Conservation (phyloP, 2,797 vertebrate genomes). For the Tarsius wallacei region DNA sequence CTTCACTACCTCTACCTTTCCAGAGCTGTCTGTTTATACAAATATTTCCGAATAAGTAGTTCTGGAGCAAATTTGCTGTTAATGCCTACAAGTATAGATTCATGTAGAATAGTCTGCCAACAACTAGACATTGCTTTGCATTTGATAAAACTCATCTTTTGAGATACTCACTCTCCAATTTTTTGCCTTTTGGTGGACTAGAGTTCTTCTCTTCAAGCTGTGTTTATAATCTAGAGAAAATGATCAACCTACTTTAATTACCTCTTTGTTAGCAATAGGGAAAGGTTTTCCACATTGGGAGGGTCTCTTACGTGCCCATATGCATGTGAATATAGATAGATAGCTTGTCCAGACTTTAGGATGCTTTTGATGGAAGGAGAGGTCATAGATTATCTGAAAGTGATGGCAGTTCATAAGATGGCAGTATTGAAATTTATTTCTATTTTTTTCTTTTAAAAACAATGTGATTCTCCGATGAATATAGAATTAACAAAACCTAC, state of each 20-base stretch:
- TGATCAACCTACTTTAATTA: background rate
- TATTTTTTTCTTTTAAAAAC: background rate
- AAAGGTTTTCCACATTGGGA: background rate
- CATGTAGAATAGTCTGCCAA: background rate
- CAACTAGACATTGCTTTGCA: background rate
- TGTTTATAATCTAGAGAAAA: background rate
- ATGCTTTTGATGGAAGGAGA: background rate
- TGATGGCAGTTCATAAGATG: background rate
- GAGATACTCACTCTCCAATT: background rate
- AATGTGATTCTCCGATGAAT: background rate
- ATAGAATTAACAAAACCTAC: background rate
- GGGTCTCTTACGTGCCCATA: background rate
- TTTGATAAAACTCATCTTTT: background rate
- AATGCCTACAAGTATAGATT: background rate
- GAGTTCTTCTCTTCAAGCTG: background rate
- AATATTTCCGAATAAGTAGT: conserved; percentile 11
- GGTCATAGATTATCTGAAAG: background rate
- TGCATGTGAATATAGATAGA: background rate
- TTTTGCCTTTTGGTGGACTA: background rate
- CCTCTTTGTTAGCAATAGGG: background rate
- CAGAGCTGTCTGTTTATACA: background rate
- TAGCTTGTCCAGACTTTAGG: background rate
- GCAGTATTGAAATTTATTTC: background rate
- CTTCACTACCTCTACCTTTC: background rate
- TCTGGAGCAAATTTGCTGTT: background rate